phyloP scores from a whole-genome alignment of 2,888 invertebrate species.

The Drosophila paramelanica region DNA sequence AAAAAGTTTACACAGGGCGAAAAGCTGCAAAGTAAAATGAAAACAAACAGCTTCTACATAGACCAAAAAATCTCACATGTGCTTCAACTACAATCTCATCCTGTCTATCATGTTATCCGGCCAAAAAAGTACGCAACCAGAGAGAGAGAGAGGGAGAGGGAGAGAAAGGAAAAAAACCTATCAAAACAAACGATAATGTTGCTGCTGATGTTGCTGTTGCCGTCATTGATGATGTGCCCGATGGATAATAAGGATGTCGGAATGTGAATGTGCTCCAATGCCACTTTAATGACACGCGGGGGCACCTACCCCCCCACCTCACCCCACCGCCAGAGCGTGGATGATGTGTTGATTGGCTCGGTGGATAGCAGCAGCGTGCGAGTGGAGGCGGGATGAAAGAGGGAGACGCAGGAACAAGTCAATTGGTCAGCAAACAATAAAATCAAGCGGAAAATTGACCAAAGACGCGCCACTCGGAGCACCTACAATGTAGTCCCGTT shows the following conservation, averaged over 20 bases:
- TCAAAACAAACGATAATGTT: conserved; percentile 76
- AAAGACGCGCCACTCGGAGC: conserved; percentile 18
- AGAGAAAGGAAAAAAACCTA: conserved; percentile 45
- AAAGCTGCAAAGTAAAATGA: conserved; percentile 44
- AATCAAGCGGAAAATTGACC: conserved; percentile 59
- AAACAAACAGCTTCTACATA: conserved; percentile 33
- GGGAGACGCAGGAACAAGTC: conserved; percentile 42
- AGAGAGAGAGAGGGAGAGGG: not conserved
- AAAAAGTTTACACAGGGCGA: conserved; percentile 43
- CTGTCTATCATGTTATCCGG: conserved; percentile 4
- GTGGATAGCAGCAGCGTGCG: conserved; percentile 11
- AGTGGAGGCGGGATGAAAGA: not conserved
- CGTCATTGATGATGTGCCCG: conserved; percentile 62
- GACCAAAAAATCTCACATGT: conserved; percentile 34
- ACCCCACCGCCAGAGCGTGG: not conserved
- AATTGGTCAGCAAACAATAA: conserved; percentile 75
- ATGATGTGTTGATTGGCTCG: conserved; percentile 71
- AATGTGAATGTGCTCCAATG: conserved; percentile 46
- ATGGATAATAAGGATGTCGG: conserved; percentile 67
- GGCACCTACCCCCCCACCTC: conserved; percentile 10
- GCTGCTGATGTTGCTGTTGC: conserved; percentile 27
- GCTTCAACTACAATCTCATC: conserved; percentile 15
- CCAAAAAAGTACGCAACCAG: conserved; percentile 8
- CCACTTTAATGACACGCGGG: conserved; percentile 61
- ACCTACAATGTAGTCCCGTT: conserved; percentile 9